Conservation (phyloP, 1,140 invertebrate genomes). For the Zophobas atratus region DNA sequence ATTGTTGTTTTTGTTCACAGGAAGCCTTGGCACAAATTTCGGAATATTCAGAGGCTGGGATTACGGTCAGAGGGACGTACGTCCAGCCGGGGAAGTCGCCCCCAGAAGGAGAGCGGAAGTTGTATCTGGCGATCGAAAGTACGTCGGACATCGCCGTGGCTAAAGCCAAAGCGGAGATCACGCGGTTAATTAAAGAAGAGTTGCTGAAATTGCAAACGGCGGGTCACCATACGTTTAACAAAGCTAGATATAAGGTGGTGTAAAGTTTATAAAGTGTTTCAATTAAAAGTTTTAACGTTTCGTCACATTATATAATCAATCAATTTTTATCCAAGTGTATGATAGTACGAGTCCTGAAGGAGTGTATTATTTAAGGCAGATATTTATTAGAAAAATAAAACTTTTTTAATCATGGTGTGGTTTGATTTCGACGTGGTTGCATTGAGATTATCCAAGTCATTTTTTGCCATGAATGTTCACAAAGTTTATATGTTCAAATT, state of each 20-base stretch:
- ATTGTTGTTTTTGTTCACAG: slow-evolving; percentile 68
- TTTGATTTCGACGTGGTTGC: too few relatives aligned
- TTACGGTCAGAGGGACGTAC: slow-evolving; percentile 98
- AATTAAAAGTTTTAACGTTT: slow-evolving; percentile 10
- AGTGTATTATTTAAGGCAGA: slow-evolving; percentile 16
- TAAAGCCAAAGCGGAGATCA: slow-evolving; percentile 99
- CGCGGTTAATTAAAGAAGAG: slow-evolving; percentile 97
- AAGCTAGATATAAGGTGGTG: slow-evolving; percentile 96
- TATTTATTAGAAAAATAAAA: slow-evolving; percentile 38
- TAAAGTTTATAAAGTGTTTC: slow-evolving; percentile 69
- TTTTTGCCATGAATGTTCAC: too few relatives aligned
- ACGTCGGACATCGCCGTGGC: slow-evolving; percentile 97
- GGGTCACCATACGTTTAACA: slow-evolving; percentile 89
- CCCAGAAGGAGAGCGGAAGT: slow-evolving; percentile 95
- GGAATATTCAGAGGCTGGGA: slow-evolving; percentile 98
- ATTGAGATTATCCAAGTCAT: too few relatives aligned
- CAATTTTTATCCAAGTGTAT: slow-evolving; percentile 17
- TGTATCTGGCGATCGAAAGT: slow-evolving; percentile 99
- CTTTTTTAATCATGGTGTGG: slow-evolving; percentile 5
- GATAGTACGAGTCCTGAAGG: not conserved
- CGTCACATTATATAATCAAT: not conserved
- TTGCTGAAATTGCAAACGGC: slow-evolving; percentile 93
- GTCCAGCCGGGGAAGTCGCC: slow-evolving; percentile 90
- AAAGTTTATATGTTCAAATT: too few relatives aligned
- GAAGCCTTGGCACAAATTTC: slow-evolving; percentile 98